Base-by-base conservation (phyloP, 2,888 invertebrate genomes). In the Xylota segnis region DNA sequence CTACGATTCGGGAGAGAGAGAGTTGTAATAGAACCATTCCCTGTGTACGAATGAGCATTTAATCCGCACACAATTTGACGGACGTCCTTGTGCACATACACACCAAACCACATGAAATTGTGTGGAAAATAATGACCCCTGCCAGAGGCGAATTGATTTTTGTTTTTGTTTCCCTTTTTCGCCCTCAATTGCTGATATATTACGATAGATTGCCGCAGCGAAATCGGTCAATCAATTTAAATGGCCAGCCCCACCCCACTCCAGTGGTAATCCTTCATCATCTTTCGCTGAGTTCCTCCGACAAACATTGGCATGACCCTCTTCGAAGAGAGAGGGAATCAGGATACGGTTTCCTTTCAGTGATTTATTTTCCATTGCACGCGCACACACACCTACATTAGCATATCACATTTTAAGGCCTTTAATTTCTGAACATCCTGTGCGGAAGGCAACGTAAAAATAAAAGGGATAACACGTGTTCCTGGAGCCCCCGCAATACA, bases 221-320 rank as follows among this genome's bases (percentile, higher is more conserved):
- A 79, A 79, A 63, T 79, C 63, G 61, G 61, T 56, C 68, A 83
- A 83, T 83, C 74, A 74, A 74, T 74, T 83, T 65, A 63, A 83
- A 63, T 74, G 56, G 79, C 74, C 63, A 68, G n/a, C n/a, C n/a
- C 27, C 12, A 12, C 52, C 9, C 34, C 12, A 0, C 5, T 10
- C 37, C 40, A 40, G 1, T 12, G 6, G 37, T 59, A 72, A 83
- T 59, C 66, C 72, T 34, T 66, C 32, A 59, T 65, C 18, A 40
- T 45, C 66, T 59, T 32, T n/a, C 23, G 10, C 2, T 16, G 29
- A 37, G 14, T 32, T 40, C 16, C 23, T 34, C 10, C 10, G 16
- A 18, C 45, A 32, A 29, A 23, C 23, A n/a, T n/a, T n/a, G n/a
- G 23, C 23, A 23, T 3, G 23, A 23, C 23, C 23, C 23, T 16